These are phyloP conservation scores for Loriculus beryllinus DNA, from an alignment of 2,797 vertebrate species.

Conservation along the genomic window DNA sequence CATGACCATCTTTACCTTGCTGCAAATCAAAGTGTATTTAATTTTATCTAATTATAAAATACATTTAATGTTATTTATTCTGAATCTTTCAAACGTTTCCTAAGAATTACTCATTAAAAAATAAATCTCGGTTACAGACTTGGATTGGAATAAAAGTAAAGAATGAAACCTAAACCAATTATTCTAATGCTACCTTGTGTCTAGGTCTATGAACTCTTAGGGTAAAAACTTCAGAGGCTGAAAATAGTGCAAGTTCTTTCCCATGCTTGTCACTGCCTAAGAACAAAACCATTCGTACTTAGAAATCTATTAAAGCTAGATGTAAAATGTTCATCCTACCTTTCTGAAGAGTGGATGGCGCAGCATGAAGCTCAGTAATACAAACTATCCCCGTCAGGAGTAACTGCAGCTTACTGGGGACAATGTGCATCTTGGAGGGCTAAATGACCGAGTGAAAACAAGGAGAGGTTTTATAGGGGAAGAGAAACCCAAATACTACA, in stretches of 20 bases:
- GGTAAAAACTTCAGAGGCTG: not conserved
- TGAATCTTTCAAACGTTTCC: not conserved
- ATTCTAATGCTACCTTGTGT: not conserved
- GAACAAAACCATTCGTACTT: not conserved
- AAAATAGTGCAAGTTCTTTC: not conserved
- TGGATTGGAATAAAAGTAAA: not conserved
- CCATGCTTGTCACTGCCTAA: not conserved
- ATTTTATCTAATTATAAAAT: not conserved
- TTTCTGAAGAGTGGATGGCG: constrained; percentile 15
- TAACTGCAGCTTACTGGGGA: constrained; percentile 21
- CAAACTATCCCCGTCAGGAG: constrained; percentile 42
- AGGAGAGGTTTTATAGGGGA: constrained; percentile 7
- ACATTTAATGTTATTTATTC: not conserved
- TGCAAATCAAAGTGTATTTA: not conserved
- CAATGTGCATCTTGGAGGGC: constrained; percentile 45
- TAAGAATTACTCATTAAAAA: not conserved
- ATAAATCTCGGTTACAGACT: not conserved
- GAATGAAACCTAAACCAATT: not conserved
- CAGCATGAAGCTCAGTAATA: constrained; percentile 3
- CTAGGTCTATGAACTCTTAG: not conserved
- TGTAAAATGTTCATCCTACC: constrained; percentile 54
- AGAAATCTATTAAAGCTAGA: not conserved
- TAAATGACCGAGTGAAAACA: not conserved
- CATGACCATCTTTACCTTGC: not conserved
- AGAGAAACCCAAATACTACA: not conserved